Percentiles rank a stretch among this genome's conserved stretches.
These are phyloP conservation scores for Datnioides undecimradiatus DNA, from an alignment of 2,113 vertebrate species.

Conservation along the genomic window DNA sequence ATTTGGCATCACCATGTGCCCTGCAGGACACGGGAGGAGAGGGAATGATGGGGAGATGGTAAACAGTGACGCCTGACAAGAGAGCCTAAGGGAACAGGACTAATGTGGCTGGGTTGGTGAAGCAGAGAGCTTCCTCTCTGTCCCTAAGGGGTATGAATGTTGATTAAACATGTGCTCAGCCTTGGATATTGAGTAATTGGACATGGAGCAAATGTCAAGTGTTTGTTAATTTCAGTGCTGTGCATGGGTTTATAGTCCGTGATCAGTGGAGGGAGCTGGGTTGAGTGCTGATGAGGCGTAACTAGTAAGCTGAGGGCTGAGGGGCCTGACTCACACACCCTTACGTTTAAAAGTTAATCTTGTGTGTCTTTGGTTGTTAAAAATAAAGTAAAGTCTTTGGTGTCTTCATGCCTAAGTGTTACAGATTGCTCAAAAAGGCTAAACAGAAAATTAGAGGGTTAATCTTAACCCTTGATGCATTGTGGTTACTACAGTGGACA, in stretches of 20 bases:
- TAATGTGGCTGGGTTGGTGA: slow-evolving; percentile 68
- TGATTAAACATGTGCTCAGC: slow-evolving; percentile 82
- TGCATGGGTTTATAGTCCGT: slow-evolving; percentile 53
- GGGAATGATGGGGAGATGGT: slow-evolving; percentile 41
- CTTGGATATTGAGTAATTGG: slow-evolving; percentile 76
- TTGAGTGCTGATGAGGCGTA: slow-evolving; percentile 48
- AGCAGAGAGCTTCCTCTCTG: slow-evolving; percentile 45
- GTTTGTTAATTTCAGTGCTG: slow-evolving; percentile 70
- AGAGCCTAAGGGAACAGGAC: slow-evolving; percentile 56
- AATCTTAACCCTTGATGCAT: no score
- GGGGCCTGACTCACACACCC: slow-evolving; percentile 7
- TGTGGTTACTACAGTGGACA: no score
- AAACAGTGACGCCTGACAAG: slow-evolving; percentile 56
- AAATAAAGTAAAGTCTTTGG: background rate
- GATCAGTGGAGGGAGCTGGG: slow-evolving; percentile 45
- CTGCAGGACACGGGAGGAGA: slow-evolving; percentile 2
- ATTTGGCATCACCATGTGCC: slow-evolving; percentile 36
- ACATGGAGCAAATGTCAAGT: slow-evolving; percentile 75
- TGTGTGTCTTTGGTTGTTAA: slow-evolving; percentile 8
- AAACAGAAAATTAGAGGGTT: no score
- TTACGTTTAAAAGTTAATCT: background rate
- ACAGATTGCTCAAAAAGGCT: no score
- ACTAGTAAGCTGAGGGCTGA: slow-evolving; percentile 6
- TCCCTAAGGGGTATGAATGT: slow-evolving; percentile 76
- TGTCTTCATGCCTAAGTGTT: background rate